Evolutionary conservation across 2,888 invertebrate species (phyloP).

Genomic region (Galerucella pusilla): DNA sequence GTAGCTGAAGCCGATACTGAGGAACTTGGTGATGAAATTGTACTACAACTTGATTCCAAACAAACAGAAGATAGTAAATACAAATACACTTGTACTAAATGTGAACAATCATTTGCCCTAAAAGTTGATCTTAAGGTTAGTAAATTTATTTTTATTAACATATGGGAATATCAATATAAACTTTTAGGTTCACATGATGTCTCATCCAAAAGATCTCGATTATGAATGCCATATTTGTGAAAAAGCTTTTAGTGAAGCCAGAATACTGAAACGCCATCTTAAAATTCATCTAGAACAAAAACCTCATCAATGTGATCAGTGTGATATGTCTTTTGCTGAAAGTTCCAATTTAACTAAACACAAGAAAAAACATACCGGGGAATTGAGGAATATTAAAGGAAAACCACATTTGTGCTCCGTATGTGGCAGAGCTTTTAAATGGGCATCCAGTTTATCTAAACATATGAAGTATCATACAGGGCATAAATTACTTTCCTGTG

Average conservation of each 20-base stretch:
- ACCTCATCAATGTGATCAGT: slow-evolving; percentile 66
- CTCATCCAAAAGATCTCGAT: slow-evolving; percentile 63
- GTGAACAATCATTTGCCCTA: slow-evolving; percentile 60
- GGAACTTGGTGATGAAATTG: slow-evolving; percentile 28
- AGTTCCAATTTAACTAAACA: slow-evolving; percentile 67
- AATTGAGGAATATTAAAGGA: slow-evolving; percentile 65
- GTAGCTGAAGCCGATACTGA: slow-evolving; percentile 36
- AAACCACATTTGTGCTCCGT: slow-evolving; percentile 65
- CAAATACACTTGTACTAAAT: slow-evolving; percentile 63
- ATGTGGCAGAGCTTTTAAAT: slow-evolving; percentile 67
- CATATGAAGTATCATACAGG: slow-evolving; percentile 69
- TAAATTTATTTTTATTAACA: not conserved
- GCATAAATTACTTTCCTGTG: slow-evolving; percentile 65
- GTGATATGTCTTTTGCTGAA: slow-evolving; percentile 67
- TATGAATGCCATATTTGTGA: slow-evolving; percentile 61
- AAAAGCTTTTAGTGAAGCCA: slow-evolving; percentile 64
- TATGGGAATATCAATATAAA: not conserved
- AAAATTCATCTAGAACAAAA: slow-evolving; percentile 66
- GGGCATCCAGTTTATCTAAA: slow-evolving; percentile 67
- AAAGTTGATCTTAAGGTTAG: slow-evolving; percentile 64
- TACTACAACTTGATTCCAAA: slow-evolving; percentile 21
- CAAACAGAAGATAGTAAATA: slow-evolving; percentile 36
- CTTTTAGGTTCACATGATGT: slow-evolving; percentile 63
- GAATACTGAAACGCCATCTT: slow-evolving; percentile 64
- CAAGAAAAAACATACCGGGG: slow-evolving; percentile 67